Evolutionary conservation across 1,140 invertebrate species (phyloP), one percentile per base, ranked within the genome.

Genomic region (Babylonia areolata): DNA sequence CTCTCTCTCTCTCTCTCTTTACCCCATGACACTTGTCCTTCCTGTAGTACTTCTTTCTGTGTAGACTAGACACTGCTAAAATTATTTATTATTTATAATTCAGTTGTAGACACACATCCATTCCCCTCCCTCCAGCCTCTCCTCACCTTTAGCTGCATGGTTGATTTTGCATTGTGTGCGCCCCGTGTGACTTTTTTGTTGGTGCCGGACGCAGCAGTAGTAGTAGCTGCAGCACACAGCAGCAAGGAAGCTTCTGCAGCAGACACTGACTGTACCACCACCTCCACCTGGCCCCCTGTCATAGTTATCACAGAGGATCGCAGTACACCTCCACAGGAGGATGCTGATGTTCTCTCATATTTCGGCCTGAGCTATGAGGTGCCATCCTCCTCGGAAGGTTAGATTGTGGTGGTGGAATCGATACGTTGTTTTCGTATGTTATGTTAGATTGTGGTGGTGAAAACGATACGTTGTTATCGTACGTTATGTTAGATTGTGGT

Each of bases 241-340:
- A 11, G 58, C 58, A 64, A 64, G 58, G 58, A 64, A 64, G 58
- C 58, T 28, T 12, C 58, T 23, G 35, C 75, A 40, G 85, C 64
- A 83, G 58, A 58, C 40, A 78, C 58, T 51, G 75, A 64, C 58
- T 39, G 51, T 81, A 79, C 81, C 40, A 86, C 78, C 31, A 51
- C 46, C 6, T n/a, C n/a, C n/a, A n/a, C n/a, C n/a, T n/a, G n/a
- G n/a, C n/a, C n/a, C 9, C 92, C 92, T 58, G 83, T 87, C 77
- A 93, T 93, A 78, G 90, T 88, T 37, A 89, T 93, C 37, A 93
- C 92, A 28, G 92, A 93, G 84, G 92, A 92, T 84, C 84, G 88
- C 85, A 90, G 89, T 87, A 81, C 85, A 40, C 92, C 91, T 39
- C 80, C 87, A 51, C 90, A 91, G 78, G 92, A 92, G 54, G 92